Evolutionary conservation across 2,113 vertebrate genomes (phyloP).

Genomic region (Nerophis ophidion): DNA sequence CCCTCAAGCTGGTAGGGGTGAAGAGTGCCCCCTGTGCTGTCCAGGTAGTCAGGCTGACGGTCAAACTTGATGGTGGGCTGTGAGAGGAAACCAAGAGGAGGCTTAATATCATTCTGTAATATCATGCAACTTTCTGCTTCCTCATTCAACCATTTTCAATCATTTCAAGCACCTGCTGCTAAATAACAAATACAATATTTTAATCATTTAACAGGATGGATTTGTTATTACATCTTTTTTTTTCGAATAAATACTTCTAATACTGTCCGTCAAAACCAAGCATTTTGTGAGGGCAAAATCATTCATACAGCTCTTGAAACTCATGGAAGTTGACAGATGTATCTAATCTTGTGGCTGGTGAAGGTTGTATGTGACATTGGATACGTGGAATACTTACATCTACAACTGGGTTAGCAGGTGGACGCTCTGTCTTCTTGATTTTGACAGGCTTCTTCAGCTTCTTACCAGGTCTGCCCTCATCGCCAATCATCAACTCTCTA

Average conservation of each 20-base stretch:
- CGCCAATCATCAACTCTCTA: conserved; percentile 93
- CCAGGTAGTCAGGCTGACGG: conserved; percentile 89
- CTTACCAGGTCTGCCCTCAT: conserved; percentile 89
- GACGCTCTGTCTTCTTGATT: conserved; percentile 85
- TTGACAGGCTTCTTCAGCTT: conserved; percentile 89
- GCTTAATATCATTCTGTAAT: conserved; percentile 3
- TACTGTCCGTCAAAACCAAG: no score
- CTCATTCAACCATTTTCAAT: background rate
- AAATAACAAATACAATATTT: background rate
- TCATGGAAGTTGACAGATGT: background rate
- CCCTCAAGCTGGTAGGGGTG: conserved; percentile 98
- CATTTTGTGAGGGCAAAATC: no score
- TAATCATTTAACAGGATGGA: no score
- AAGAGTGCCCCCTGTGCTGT: conserved; percentile 86
- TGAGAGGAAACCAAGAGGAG: conserved; percentile 15
- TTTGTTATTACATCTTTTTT: no score
- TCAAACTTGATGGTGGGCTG: conserved; percentile 97
- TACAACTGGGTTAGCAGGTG: conserved; percentile 90
- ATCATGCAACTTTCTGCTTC: background rate
- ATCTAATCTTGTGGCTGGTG: background rate
- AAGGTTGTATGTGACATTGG: background rate
- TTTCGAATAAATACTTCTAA: no score
- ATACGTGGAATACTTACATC: conserved; percentile 74
- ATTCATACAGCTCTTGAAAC: no score
- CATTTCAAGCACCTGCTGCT: background rate